Percentiles rank a stretch among this genome's conserved stretches.
Evolutionary conservation across 2,113 vertebrate species (phyloP).

Genomic region (Lota lota): DNA sequence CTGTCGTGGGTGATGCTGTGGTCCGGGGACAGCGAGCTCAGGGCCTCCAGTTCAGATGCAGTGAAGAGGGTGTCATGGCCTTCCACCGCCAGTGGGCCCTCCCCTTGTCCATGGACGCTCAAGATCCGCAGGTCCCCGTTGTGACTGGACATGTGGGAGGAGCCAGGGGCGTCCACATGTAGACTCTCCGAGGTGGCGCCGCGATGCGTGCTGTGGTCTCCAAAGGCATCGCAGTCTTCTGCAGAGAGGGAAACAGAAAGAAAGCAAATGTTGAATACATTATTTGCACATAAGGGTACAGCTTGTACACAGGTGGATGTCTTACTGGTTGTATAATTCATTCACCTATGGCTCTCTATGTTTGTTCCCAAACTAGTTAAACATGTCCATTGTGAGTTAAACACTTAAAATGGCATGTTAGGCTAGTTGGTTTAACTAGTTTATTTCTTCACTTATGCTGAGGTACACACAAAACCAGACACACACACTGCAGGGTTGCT

Average conservation of each 20-base stretch:
- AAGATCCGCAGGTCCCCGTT: constrained; percentile 48
- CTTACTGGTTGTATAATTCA: too few relatives aligned
- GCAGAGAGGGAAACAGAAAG: constrained; percentile 14
- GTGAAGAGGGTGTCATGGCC: constrained; percentile 49
- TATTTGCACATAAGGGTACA: too few relatives aligned
- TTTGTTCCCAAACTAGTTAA: too few relatives aligned
- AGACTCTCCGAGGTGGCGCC: constrained; percentile 19
- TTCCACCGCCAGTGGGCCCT: constrained; percentile 41
- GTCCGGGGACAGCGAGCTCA: constrained; percentile 50
- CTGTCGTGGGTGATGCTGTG: constrained; percentile 31
- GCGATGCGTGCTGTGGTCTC: constrained; percentile 14
- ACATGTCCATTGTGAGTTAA: too few relatives aligned
- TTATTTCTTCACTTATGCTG: too few relatives aligned
- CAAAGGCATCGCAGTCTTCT: constrained; percentile 35
- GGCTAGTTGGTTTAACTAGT: too few relatives aligned
- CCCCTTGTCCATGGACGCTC: constrained; percentile 51
- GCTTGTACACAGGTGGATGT: too few relatives aligned
- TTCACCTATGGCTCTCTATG: too few relatives aligned
- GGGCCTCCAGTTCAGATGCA: constrained; percentile 47
- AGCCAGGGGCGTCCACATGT: constrained; percentile 18
- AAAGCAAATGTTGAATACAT: too few relatives aligned
- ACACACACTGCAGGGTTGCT: too few relatives aligned
- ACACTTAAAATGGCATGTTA: too few relatives aligned
- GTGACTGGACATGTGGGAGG: constrained; percentile 21
- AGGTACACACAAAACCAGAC: too few relatives aligned